These are phyloP conservation scores for Muscicapa striata DNA, from an alignment of 2,797 vertebrate species.

Conservation along the genomic window DNA sequence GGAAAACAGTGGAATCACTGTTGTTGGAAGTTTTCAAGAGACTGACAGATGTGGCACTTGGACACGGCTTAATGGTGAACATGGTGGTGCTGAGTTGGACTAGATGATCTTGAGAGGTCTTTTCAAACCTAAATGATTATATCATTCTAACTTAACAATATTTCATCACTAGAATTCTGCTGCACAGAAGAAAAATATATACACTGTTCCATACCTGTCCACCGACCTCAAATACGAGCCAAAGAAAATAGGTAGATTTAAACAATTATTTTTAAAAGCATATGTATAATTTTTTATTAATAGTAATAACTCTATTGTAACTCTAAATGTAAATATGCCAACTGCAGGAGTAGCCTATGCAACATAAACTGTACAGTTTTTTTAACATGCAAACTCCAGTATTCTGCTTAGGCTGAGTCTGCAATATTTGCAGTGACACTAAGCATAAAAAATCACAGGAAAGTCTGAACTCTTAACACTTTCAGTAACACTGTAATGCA, in stretches of 20 bases:
- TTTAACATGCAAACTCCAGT: background rate
- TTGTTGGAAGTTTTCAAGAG: background rate
- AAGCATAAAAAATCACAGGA: background rate
- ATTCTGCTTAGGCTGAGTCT: background rate
- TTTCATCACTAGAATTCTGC: background rate
- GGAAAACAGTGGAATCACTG: background rate
- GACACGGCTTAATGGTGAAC: background rate
- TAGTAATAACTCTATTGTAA: background rate
- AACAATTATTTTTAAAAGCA: background rate
- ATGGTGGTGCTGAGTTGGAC: background rate
- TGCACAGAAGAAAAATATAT: background rate
- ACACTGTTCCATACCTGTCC: background rate
- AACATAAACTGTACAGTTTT: background rate
- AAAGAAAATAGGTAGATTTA: background rate
- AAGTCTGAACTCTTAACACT: background rate
- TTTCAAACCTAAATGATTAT: background rate
- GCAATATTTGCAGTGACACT: background rate
- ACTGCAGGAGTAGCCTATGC: background rate
- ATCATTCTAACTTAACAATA: background rate
- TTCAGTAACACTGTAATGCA: background rate
- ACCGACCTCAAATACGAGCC: background rate
- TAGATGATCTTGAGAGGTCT: background rate
- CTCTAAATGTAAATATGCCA: background rate
- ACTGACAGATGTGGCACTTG: background rate
- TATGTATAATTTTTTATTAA: background rate